Evolutionary conservation across 2,888 invertebrate genomes (phyloP), one percentile per base, ranked within the genome.

Genomic region (Parnassius smintheus): DNA sequence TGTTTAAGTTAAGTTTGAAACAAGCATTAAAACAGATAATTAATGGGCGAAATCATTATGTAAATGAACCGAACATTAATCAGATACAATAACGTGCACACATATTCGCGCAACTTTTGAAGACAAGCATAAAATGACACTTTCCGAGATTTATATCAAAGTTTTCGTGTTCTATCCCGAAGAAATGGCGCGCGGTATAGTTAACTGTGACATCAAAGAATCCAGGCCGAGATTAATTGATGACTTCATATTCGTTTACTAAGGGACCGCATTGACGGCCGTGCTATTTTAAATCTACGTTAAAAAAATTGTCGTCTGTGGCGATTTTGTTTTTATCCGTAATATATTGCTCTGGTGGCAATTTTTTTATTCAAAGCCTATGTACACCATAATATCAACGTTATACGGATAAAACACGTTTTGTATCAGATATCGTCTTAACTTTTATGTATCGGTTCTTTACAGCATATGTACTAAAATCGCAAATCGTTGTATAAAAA

Each of bases 131-230:
- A 53, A 57, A 59, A 61, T 48, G 68, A 64, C 66, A 68, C 53
- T 51, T 59, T 51, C 48, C 18, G 51, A 56, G 56, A 58, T 63
- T 62, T 61, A 65, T 65, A 64, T 64, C 68, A 65, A 60, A 55
- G 51, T 63, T 64, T 61, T 57, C 62, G 64, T 64, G 56, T 66
- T 66, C 62, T 60, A 61, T 59, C 54, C 59, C 50, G 45, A 65
- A 67, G 69, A 70, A 72, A 72, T 69, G 67, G 67, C 53, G 63
- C 66, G 66, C 64, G 52, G 66, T 68, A 65, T 61, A 65, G 66
- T 69, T 63, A 63, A 55, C 55, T 46, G 73, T 75, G 72, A 82
- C 80, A 76, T 86, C 85, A 85, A 85, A 86, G 83, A 72, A 69
- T 72, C 66, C 65, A 64, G 65, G 66, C 57, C 73, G 70, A 67